Base-by-base conservation (phyloP, 1,140 invertebrate species). In the Cotesia chilonis region DNA sequence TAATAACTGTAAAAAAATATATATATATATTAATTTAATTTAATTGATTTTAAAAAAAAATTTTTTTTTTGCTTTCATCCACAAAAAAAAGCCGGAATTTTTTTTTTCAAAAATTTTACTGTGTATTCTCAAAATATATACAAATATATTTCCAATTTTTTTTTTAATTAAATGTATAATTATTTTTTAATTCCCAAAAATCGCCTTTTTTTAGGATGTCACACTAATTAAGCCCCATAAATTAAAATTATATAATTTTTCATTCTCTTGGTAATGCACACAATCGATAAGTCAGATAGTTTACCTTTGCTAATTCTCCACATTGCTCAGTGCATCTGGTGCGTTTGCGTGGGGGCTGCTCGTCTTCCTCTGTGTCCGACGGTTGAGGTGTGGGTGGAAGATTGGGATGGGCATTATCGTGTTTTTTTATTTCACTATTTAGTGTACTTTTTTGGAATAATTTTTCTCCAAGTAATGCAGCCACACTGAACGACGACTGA, bases 281-380 rank as follows among this genome's bases (percentile, higher is more conserved):
- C 17, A 28, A n/a, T 57, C 36, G 51, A 69, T 57, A 54, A 38
- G 54, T 69, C 6, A 69, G 28, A 47, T 51, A 47, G 73, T 76
- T 84, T 79, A 88, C 86, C 81, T 86, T 87, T 14, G 81, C 80
- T 17, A 87, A 74, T 67, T 86, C 41, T 47, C 41, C 82, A 52
- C 81, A 83, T 12, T 71, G 73, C 57, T 82, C 77, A 65, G 80
- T 37, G 51, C 79, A 78, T 12, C 72, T 78, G 70, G 68, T 74
- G 41, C 78, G 77, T 76, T 87, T 85, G 37, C 76, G 77, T 1
- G 81, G 77, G 6, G 81, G 84, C 38, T 71, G 70, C 69, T 88
- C 88, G 70, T 89, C 88, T 60, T 88, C 84, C 75, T 89, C 88
- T 0, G 86, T 87, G 61, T 89, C 88, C 0, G 88, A 88, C 0